Percentiles rank a stretch among this genome's conserved stretches.
phyloP scores from a whole-genome alignment of 2,888 invertebrate species.

The Cosmia pyralina region DNA sequence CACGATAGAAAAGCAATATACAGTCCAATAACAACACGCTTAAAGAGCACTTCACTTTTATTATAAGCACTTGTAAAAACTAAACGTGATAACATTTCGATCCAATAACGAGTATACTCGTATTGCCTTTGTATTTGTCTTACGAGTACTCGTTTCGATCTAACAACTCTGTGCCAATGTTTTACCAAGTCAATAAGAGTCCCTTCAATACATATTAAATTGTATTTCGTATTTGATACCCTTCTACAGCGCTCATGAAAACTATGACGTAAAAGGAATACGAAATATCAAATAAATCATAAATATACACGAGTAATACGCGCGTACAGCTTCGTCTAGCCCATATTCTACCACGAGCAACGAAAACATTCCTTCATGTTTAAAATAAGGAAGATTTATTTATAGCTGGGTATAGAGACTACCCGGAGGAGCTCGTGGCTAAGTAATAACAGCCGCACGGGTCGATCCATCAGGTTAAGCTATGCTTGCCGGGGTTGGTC shows the following conservation, averaged over 20 bases:
- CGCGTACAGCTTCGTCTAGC: not conserved
- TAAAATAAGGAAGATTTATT: not conserved
- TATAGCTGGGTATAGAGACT: not conserved
- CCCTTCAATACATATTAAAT: constrained; percentile 5
- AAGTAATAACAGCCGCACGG: too few species aligned
- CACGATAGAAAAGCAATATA: not conserved
- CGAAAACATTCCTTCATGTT: too few species aligned
- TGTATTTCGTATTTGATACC: constrained; percentile 8
- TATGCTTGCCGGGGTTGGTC: too few species aligned
- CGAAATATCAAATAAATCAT: constrained; percentile 13
- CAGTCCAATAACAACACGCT: not conserved
- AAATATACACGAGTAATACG: constrained; percentile 4
- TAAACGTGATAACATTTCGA: not conserved
- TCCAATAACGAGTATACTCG: not conserved
- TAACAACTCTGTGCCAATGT: not conserved
- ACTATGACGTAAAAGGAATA: constrained; percentile 4
- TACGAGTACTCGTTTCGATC: not conserved
- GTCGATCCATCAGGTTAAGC: too few species aligned
- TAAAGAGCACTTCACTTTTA: not conserved
- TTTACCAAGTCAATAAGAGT: constrained; percentile 1
- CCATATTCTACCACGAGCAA: not conserved
- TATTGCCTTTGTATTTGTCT: not conserved
- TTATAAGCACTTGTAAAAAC: not conserved
- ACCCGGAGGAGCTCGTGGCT: too few species aligned
- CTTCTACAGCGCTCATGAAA: not conserved